phyloP scores from a whole-genome alignment of 2,888 invertebrate genomes.

The Aphrophora alni region DNA sequence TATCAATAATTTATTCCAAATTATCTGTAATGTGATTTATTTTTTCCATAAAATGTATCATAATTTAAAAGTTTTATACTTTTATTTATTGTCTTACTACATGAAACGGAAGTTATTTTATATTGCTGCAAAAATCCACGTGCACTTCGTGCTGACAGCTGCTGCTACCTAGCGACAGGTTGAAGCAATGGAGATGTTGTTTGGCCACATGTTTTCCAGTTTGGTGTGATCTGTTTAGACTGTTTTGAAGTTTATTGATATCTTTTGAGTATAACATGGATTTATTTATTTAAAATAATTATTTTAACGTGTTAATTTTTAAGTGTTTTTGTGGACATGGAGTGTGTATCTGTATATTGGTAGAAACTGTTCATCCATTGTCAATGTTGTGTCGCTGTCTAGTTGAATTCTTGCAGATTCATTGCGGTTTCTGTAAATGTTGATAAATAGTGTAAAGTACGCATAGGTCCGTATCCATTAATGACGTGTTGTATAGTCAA shows the following conservation, averaged over 20 bases:
- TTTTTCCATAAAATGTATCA: not conserved
- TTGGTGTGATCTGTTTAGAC: not conserved
- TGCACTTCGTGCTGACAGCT: not conserved
- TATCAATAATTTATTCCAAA: too few species aligned
- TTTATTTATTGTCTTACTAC: not conserved
- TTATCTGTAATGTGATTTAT: too few species aligned
- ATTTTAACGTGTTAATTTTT: not conserved
- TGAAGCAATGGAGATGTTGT: not conserved
- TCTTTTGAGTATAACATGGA: not conserved
- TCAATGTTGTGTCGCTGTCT: not conserved
- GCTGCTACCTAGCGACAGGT: not conserved
- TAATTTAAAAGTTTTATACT: not conserved
- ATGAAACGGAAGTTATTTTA: not conserved
- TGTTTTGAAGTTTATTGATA: not conserved
- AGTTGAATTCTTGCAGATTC: conserved; percentile 1
- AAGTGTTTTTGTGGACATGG: not conserved
- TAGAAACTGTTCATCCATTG: not conserved
- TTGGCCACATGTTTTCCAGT: not conserved
- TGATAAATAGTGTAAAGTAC: not conserved
- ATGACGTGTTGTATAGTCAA: not conserved
- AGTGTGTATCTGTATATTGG: not conserved
- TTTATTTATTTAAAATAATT: not conserved
- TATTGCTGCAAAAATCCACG: not conserved
- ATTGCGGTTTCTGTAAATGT: not conserved
- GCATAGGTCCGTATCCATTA: not conserved